Base-by-base conservation (phyloP, 2,888 invertebrate species). In the Amorpha juglandis region DNA sequence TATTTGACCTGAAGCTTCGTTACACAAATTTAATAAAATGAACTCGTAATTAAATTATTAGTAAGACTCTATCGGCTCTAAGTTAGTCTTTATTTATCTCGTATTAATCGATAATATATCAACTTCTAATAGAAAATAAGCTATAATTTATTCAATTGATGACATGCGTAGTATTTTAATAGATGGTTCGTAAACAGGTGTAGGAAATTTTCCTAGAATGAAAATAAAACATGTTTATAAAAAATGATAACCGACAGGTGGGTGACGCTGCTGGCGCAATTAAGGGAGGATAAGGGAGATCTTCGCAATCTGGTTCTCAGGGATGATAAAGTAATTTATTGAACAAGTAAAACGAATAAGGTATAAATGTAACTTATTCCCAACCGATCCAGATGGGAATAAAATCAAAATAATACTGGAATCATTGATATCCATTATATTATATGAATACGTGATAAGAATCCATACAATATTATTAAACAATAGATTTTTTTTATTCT, bases 241-340 rank as follows among this genome's bases (percentile, higher is more conserved):
- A 72, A 68, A 55, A n/a, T 19, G 53, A 69, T 63, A 69, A 71
- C 69, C 65, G 79, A 84, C 88, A 89, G 90, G 87, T 89, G 90
- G 78, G 52, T 70, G 69, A 70, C 73, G 78, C 78, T 75, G 78
- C 72, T 73, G 74, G 71, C 74, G 81, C 80, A 87, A 89, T 90
- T 89, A 90, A 87, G 79, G 81, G 78, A 58, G 81, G 78, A 83
- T 84, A 83, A 78, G 77, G 77, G 68, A 70, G 78, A 83, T 83
- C 83, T 78, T 74, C 80, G 77, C 77, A 83, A 86, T 85, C 87
- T 82, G 81, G 85, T 85, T 87, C 83, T 76, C 73, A 79, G 78
- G 72, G 77, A 80, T 80, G 80, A 79, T 83, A 81, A 69, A 68
- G 19, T 33, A 19, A 12, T 33, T 58, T 63, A 65, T 71, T 68